A percentile compares a stretch with the other conserved stretches of the same genome.
These are phyloP conservation scores for Hiodon alosoides DNA, from an alignment of 2,113 vertebrate species.

Conservation along the genomic window DNA sequence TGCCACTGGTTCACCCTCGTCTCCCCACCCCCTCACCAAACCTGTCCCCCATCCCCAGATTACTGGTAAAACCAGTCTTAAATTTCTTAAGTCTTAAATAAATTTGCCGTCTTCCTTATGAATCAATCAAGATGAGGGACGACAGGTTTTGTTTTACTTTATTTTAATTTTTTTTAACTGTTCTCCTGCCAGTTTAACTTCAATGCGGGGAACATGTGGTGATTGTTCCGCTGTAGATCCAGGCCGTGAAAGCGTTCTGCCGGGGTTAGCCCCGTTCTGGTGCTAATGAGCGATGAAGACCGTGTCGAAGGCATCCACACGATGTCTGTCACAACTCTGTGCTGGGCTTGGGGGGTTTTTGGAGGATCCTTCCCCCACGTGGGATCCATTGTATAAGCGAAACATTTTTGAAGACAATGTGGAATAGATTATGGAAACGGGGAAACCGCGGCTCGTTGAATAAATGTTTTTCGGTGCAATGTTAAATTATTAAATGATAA, in stretches of 20 bases:
- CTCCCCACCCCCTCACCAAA: slow-evolving; percentile 25
- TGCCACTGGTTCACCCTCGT: background rate
- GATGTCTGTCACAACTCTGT: background rate
- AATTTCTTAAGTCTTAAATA: slow-evolving; percentile 38
- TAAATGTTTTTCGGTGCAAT: too few species aligned
- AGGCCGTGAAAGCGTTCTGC: background rate
- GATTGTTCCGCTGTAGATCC: background rate
- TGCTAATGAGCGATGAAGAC: background rate
- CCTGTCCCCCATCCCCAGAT: slow-evolving; percentile 30
- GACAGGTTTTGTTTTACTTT: slow-evolving; percentile 19
- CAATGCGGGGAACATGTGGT: slow-evolving; percentile 9
- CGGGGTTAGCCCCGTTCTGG: background rate
- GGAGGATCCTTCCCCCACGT: too few species aligned
- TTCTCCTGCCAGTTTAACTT: background rate
- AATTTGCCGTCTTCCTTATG: slow-evolving; percentile 31
- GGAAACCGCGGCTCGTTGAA: too few species aligned
- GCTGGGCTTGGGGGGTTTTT: background rate
- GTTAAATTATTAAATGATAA: background rate
- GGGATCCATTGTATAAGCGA: too few species aligned
- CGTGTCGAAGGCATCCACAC: too few species aligned
- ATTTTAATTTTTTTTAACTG: background rate
- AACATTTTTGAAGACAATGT: too few species aligned
- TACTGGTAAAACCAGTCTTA: slow-evolving; percentile 35
- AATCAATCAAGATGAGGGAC: slow-evolving; percentile 37
- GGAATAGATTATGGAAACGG: too few species aligned